Percentiles rank a stretch among this genome's conserved stretches.
Conservation (phyloP, 2,888 invertebrate species). For the Cataglyphis livida region DNA sequence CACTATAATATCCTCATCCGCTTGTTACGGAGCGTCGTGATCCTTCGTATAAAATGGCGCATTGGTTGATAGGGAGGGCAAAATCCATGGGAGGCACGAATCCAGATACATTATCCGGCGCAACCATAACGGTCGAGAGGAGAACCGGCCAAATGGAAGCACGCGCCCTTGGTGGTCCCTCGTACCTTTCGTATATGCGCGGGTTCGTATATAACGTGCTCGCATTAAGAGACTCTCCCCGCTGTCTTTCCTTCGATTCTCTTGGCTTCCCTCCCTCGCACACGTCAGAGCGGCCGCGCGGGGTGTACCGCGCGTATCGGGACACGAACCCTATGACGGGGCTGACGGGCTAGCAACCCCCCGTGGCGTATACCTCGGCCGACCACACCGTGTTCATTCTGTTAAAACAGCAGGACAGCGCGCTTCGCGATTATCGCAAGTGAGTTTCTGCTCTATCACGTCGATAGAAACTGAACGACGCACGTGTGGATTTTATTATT, state of each 20-base stretch:
- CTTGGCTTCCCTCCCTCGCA: conserved; percentile 22
- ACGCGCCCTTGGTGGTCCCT: conserved; percentile 71
- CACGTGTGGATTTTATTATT: not conserved
- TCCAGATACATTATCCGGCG: conserved; percentile 73
- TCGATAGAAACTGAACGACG: not conserved
- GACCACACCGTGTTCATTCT: conserved; percentile 63
- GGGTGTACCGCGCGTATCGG: conserved; percentile 48
- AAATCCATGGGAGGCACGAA: conserved; percentile 66
- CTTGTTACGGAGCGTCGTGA: conserved; percentile 1
- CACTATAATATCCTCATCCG: not conserved
- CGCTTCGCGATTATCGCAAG: conserved; percentile 40
- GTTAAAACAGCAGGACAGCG: conserved; percentile 66
- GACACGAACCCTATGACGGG: conserved; percentile 48
- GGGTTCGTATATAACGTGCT: conserved; percentile 45
- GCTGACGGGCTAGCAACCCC: conserved; percentile 61
- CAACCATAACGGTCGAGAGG: conserved; percentile 63
- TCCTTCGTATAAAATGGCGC: conserved; percentile 3
- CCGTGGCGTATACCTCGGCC: conserved; percentile 49
- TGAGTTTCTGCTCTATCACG: conserved; percentile 30
- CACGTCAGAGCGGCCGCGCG: conserved; percentile 1
- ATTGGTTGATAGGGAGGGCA: conserved; percentile 17
- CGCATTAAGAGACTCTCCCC: conserved; percentile 62
- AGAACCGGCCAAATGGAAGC: conserved; percentile 71
- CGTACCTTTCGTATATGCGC: conserved; percentile 61
- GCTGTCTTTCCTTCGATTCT: conserved; percentile 57